Base-by-base conservation (phyloP, 2,797 vertebrate genomes). In the Microctenopoma stevenorrisi region DNA sequence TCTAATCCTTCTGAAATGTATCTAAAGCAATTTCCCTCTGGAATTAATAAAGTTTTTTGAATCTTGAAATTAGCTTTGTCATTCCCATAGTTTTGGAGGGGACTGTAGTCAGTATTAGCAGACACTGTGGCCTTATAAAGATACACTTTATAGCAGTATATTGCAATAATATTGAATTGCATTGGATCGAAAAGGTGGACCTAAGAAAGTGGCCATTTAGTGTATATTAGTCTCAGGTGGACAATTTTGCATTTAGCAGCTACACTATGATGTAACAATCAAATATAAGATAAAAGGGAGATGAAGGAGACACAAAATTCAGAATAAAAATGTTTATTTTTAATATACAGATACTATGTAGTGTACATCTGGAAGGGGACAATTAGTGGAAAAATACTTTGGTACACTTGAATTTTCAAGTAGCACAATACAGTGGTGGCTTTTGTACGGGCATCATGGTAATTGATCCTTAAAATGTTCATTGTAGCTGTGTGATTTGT, bases 301-400 rank as follows among this genome's bases (percentile, higher is more conserved):
- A 90, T 89, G 92, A 93, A 95, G 91, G 95, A 94, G 90, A 59
- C 13, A 52, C 38, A 60, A 51, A 50, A 47, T 64, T 30, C 60
- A 84, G 86, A 85, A 87, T 87, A 91, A 88, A 79, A 26, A 53
- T 52, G 68, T 93, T 94, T 94, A 92, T 94, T 94, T 86, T 6
- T 37, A 37, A 37, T 37, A 7, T 37, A 37, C 35, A 37, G 9
- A 37, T 7, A 88, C 89, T 78, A 93, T 91, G 89, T 90, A 91
- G 90, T 90, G 74, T 91, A 90, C 88, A 93, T 91, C 90, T 90
- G 30, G 62, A 87, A 87, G 78, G 86, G 88, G 84, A 89, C 73
- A 76, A 86, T 77, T 87, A 77, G 72, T 82, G 89, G 81, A 93
- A 91, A 92, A 88, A 89, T 83, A 91, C 93, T 94, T 94, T 93